Conservation (phyloP, 2,797 vertebrate genomes). For the Carduelis carduelis region DNA sequence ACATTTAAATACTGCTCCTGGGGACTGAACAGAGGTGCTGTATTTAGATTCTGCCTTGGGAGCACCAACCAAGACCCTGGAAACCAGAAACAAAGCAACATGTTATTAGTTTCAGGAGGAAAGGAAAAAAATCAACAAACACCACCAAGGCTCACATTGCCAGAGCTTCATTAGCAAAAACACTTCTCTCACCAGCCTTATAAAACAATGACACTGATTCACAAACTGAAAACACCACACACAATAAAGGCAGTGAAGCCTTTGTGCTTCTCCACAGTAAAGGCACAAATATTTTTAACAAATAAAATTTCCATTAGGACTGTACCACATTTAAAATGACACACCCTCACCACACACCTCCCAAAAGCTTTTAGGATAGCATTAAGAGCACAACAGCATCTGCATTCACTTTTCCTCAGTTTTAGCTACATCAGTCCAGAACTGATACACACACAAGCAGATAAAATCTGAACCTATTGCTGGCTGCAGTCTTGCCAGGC, state of each 20-base stretch:
- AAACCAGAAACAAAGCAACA: slow-evolving; percentile 44
- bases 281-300: background rate
- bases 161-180: background rate
- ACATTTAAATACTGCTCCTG: slow-evolving; percentile 95
- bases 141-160: background rate
- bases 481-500: background rate
- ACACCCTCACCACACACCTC: background rate
- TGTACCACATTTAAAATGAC: background rate
- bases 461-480: background rate
- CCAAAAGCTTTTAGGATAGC: background rate
- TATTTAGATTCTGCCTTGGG: slow-evolving; percentile 92
- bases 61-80: slow-evolving; percentile 94
- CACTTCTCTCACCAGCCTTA: background rate
- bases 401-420: background rate
- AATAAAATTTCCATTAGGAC: background rate
- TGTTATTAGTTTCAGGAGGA: background rate
- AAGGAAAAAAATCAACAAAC: background rate
- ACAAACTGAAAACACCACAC: background rate
- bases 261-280: background rate
- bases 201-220: background rate
- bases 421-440: background rate
- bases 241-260: background rate
- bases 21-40: slow-evolving; percentile 87
- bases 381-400: background rate
- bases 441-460: background rate